These are phyloP conservation scores for Pseudorhiza aurosa DNA, from an alignment of 30 jellyfish, hydroid and myxozoan species.

Conservation along the genomic window DNA sequence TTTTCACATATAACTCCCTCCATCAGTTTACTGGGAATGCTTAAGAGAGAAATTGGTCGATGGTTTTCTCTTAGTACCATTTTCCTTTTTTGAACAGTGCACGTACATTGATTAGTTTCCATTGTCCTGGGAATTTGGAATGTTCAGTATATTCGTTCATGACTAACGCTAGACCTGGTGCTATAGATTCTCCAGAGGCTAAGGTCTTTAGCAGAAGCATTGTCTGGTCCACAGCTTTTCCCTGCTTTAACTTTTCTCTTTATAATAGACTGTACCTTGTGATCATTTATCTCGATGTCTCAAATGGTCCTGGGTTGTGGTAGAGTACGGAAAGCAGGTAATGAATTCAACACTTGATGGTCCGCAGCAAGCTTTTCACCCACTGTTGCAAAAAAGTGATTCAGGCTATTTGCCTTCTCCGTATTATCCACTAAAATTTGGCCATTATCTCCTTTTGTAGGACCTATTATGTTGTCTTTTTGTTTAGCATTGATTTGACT, in stretches of 20 bases:
- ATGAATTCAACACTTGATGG: slow-evolving; percentile 22
- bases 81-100: slow-evolving; percentile 34
- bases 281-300: slow-evolving; percentile 5
- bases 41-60: slow-evolving; percentile 28
- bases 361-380: slow-evolving; percentile 33
- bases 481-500: slow-evolving; percentile 12
- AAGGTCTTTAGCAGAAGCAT: slow-evolving; percentile 25
- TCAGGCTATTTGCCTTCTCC: slow-evolving; percentile 21
- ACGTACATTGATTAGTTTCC: slow-evolving; percentile 49
- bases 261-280: slow-evolving; percentile 2
- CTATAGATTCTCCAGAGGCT: slow-evolving; percentile 31
- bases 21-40: slow-evolving; percentile 52
- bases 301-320: slow-evolving; percentile 13
- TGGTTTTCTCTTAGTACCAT: slow-evolving; percentile 22
- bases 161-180: slow-evolving; percentile 16
- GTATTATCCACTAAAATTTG: slow-evolving; percentile 2
- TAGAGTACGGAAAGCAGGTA: slow-evolving; percentile 12
- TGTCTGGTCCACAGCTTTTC: slow-evolving; percentile 49
- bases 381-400: slow-evolving; percentile 27
- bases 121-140: slow-evolving; percentile 33
- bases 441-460: slow-evolving; percentile 21
- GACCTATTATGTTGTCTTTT: slow-evolving; percentile 7
- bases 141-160: slow-evolving; percentile 27
- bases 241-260: slow-evolving; percentile 42
- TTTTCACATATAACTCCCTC: slow-evolving; percentile 37